Evolutionary conservation across 2,797 vertebrate species (phyloP).

Genomic region (Phoebastria nigripes): DNA sequence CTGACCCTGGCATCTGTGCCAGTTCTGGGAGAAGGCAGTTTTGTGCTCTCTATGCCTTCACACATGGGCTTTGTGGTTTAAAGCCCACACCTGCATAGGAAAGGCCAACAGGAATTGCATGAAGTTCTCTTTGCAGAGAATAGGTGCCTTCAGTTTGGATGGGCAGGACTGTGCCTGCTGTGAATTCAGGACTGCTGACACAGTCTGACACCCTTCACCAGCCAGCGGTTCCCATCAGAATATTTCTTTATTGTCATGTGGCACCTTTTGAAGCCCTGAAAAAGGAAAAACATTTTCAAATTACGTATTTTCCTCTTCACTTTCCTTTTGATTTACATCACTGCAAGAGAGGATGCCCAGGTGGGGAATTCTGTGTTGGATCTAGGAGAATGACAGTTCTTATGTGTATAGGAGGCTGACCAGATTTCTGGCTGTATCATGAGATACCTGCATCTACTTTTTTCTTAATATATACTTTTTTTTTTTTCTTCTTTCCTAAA

Average conservation of each 20-base stretch:
- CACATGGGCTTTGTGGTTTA: not conserved
- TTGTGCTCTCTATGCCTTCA: not conserved
- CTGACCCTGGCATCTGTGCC: not conserved
- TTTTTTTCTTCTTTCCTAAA: not conserved
- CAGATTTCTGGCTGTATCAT: constrained; percentile 63
- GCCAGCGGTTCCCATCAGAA: not conserved
- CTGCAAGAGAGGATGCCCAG: not conserved
- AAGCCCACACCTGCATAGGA: not conserved
- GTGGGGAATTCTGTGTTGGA: not conserved
- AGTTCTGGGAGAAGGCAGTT: not conserved
- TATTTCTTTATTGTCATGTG: not conserved
- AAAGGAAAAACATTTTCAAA: not conserved
- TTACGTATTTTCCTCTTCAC: not conserved
- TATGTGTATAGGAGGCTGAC: constrained; percentile 24
- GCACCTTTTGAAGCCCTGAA: not conserved
- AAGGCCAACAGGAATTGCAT: not conserved
- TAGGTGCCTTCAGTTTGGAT: not conserved
- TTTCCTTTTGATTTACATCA: not conserved
- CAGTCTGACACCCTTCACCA: not conserved
- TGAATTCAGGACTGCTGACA: not conserved
- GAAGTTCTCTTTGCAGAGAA: not conserved
- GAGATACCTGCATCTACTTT: not conserved
- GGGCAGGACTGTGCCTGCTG: not conserved
- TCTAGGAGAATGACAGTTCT: not conserved
- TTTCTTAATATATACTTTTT: not conserved